Conservation (phyloP, 2,113 vertebrate genomes). For the Phalacrocorax pelagicus region DNA sequence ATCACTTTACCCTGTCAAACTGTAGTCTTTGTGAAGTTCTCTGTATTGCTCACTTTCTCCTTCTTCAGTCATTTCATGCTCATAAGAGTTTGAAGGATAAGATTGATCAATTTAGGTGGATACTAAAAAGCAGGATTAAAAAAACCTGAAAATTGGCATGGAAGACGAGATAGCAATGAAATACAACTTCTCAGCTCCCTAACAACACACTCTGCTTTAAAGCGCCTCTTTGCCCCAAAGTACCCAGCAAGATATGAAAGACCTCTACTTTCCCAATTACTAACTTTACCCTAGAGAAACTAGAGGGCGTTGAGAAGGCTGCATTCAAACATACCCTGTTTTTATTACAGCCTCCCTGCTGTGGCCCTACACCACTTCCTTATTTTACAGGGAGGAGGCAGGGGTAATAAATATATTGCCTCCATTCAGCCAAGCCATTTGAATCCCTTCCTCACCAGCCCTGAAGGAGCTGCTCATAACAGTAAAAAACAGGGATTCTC, state of each 20-base stretch:
- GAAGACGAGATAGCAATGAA: background rate
- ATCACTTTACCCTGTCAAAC: background rate
- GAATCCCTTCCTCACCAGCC: background rate
- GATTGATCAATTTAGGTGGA: background rate
- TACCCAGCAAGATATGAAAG: background rate
- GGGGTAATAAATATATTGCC: background rate
- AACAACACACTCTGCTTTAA: background rate
- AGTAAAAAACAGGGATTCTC: background rate
- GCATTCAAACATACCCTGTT: background rate
- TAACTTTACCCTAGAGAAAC: background rate
- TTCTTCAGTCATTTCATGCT: background rate
- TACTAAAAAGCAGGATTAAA: background rate
- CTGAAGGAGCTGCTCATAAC: background rate
- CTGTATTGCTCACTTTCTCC: background rate
- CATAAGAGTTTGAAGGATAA: background rate
- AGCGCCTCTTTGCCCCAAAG: background rate
- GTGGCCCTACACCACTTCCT: accelerated
- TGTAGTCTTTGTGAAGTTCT: too few relatives aligned
- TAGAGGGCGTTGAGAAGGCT: background rate
- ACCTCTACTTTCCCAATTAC: background rate
- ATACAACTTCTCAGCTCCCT: background rate
- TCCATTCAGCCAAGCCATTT: background rate
- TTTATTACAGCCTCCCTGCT: background rate
- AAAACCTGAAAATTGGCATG: accelerated
- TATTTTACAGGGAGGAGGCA: background rate